A percentile compares a stretch with the other conserved stretches of the same genome.
phyloP scores from a whole-genome alignment of 1,140 invertebrate genomes.

The Drosophila tani region DNA sequence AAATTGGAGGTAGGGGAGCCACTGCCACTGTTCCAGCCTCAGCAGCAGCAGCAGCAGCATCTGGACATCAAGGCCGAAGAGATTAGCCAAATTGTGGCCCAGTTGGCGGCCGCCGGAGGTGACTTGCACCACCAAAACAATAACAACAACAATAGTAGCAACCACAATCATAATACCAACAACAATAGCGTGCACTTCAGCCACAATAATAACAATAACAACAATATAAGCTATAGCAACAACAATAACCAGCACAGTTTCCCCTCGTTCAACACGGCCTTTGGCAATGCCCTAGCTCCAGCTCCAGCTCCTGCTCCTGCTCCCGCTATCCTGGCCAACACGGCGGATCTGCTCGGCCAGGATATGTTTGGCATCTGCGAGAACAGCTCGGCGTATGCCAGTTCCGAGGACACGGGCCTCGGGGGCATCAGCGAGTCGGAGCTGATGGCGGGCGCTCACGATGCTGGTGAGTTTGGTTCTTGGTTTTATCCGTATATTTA shows the following conservation, averaged over 20 bases:
- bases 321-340: constrained; percentile 43
- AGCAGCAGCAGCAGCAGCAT: constrained; percentile 26
- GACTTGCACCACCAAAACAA: constrained; percentile 33
- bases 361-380: constrained; percentile 85
- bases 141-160: constrained; percentile 59
- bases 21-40: constrained; percentile 9
- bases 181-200: constrained; percentile 67
- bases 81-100: constrained; percentile 75
- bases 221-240: constrained; percentile 45
- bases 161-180: constrained; percentile 49
- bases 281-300: constrained; percentile 54
- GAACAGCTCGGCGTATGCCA: constrained; percentile 87
- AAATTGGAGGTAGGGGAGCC: constrained; percentile 40
- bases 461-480: constrained; percentile 67
- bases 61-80: constrained; percentile 71
- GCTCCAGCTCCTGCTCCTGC: neutral
- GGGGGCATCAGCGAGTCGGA: constrained; percentile 87
- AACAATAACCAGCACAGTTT: constrained; percentile 65
- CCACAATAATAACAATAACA: constrained; percentile 39
- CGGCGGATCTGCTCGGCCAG: constrained; percentile 69
- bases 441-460: constrained; percentile 84
- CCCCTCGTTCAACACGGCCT: constrained; percentile 70
- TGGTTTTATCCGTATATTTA: neutral
- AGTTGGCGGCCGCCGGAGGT: constrained; percentile 57
- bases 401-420: constrained; percentile 86